These are phyloP conservation scores for Ovibos moschatus DNA, from an alignment of 2,113 vertebrate genomes.

Conservation along the genomic window DNA sequence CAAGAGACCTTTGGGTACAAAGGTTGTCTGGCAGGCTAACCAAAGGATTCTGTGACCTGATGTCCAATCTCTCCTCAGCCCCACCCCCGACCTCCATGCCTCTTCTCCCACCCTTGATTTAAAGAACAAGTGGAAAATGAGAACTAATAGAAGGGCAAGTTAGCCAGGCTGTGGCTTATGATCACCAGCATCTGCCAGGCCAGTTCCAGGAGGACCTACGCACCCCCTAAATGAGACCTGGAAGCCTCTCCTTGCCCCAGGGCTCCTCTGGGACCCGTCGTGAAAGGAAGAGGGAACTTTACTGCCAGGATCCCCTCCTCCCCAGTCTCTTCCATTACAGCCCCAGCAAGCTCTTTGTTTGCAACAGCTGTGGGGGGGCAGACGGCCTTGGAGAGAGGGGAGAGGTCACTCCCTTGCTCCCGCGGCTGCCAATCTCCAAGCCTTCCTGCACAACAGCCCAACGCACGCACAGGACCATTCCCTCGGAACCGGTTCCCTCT, in stretches of 20 bases:
- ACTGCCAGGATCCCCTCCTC: conserved; percentile 40
- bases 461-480: not conserved
- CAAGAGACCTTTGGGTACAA: conserved; percentile 16
- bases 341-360: conserved; percentile 71
- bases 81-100: not conserved
- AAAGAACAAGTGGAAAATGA: conserved; percentile 17
- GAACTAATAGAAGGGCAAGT: conserved; percentile 28
- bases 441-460: not conserved
- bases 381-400: conserved; percentile 36
- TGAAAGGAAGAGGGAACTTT: conserved; percentile 56
- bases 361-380: conserved; percentile 23
- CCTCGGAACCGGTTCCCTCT: not conserved
- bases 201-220: not conserved
- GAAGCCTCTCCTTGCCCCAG: conserved; percentile 30
- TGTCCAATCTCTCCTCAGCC: not conserved
- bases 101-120: not conserved
- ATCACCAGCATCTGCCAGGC: conserved; percentile 35
- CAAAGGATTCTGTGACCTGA: not conserved
- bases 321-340: conserved; percentile 41
- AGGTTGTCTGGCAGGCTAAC: not conserved
- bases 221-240: conserved; percentile 2
- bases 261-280: conserved; percentile 40
- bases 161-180: not conserved
- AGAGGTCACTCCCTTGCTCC: conserved; percentile 69
- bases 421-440: conserved; percentile 45